Conservation (phyloP, 2,113 vertebrate species). For the Paramisgurnus dabryanus region DNA sequence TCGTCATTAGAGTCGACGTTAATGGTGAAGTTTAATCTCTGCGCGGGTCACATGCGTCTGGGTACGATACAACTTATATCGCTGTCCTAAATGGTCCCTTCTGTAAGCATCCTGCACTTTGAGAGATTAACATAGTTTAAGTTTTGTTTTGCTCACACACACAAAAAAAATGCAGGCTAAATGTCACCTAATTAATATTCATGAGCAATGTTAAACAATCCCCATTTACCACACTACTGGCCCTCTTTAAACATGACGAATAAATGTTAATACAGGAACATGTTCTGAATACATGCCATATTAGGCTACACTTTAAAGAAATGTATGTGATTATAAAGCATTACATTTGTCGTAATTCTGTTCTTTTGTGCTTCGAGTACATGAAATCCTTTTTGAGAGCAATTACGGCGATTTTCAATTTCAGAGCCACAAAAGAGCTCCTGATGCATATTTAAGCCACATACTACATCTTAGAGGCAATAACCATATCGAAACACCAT, state of each 20-base stretch:
- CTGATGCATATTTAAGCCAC: conserved; percentile 5
- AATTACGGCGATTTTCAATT: conserved; percentile 27
- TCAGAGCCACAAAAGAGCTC: conserved; percentile 13
- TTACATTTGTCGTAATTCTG: neutral
- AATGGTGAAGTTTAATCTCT: conserved; percentile 22
- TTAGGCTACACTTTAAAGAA: neutral
- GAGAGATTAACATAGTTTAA: too few relatives aligned
- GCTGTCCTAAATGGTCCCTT: neutral
- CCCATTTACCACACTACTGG: neutral
- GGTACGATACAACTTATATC: neutral
- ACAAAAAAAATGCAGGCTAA: neutral
- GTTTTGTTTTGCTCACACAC: too few relatives aligned
- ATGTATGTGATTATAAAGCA: neutral
- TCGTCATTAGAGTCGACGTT: neutral
- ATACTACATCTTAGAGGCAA: neutral
- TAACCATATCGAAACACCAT: conserved; percentile 24
- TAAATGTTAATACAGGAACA: neutral
- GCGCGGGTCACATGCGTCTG: neutral
- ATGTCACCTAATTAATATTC: neutral
- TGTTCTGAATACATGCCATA: neutral
- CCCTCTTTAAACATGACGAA: neutral
- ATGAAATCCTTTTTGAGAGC: conserved; percentile 12
- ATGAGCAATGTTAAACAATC: neutral
- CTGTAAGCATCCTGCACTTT: too few relatives aligned
- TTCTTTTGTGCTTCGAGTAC: conserved; percentile 7